These are phyloP conservation scores for Poecilia velifera DNA, from an alignment of 2,797 vertebrate genomes.

Conservation along the genomic window DNA sequence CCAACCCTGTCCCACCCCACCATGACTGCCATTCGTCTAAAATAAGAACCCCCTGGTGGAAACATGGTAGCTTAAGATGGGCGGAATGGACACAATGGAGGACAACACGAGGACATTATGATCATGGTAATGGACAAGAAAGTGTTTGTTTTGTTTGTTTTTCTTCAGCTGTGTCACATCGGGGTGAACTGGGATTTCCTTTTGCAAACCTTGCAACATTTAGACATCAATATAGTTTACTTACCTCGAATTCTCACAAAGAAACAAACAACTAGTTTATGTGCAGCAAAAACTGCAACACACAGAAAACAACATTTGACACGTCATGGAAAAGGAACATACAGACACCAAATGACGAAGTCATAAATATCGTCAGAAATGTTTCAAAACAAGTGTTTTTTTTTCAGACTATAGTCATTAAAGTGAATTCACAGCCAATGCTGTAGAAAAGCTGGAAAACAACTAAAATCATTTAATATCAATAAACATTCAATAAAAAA, in stretches of 20 bases:
- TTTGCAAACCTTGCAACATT: conserved; percentile 23
- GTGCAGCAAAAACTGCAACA: conserved; percentile 26
- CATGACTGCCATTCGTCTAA: conserved; percentile 3
- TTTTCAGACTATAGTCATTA: neutral
- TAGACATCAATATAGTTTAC: conserved; percentile 41
- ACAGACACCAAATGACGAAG: conserved; percentile 5
- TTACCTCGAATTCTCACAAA: conserved; percentile 58
- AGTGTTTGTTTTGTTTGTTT: conserved; percentile 41
- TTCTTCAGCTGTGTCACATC: conserved; percentile 28
- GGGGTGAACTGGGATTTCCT: conserved; percentile 33
- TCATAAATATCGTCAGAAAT: neutral
- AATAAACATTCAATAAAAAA: neutral
- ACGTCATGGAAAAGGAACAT: conserved; percentile 14
- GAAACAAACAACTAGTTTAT: conserved; percentile 36
- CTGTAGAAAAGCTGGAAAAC: neutral
- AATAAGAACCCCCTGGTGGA: conserved; percentile 45
- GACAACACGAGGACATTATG: conserved; percentile 36
- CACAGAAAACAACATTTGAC: neutral
- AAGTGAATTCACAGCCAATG: neutral
- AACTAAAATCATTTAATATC: neutral
- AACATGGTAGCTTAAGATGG: conserved; percentile 70
- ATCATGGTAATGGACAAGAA: conserved; percentile 50
- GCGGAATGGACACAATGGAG: conserved; percentile 44
- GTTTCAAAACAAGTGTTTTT: neutral
- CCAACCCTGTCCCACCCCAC: conserved; percentile 32